Base-by-base conservation (phyloP, 2,888 invertebrate species). In the Ectobius pallidus region DNA sequence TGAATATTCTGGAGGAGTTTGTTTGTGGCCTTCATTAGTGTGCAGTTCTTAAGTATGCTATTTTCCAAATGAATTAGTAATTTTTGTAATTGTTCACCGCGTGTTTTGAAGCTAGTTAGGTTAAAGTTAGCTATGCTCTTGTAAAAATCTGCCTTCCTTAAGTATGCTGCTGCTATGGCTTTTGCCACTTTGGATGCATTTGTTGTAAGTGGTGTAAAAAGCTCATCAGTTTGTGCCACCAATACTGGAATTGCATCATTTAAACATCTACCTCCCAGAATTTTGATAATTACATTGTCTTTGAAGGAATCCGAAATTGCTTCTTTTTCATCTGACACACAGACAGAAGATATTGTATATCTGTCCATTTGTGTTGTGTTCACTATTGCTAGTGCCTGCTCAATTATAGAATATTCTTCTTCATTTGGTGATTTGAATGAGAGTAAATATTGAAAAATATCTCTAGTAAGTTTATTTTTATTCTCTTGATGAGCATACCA, bases 51-150 rank as follows among this genome's bases (percentile, higher is more conserved):
- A 46, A 1, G 9, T n/a, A 18, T 16, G 3, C 25, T 16, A 65
- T 25, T 18, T 25, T 22, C 52, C 39, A 69, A 27, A 69, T 52
- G 46, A 20, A 32, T 18, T 22, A 69, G 20, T 1, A 69, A 22
- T 34, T 34, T n/a, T 14, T 55, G 52, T 18, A 69, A 39, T 25
- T 55, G 69, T 34, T 69, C 39, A 20, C 52, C 69, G n/a, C 55
- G 55, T 1, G 69, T 69, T 69, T 55, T 55, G 18, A 46, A 69
- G n/a, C 7, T 52, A 18, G 14, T 18, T 3, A 55, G 52, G n/a
- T 32, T 55, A 27, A 69, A 69, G 16, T 52, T 52, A 18, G 32
- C 32, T 2, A 69, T 6, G 14, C 34, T 20, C 20, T 52, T 39
- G 20, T 55, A 55, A 55, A 69, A 69, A 4, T 34, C 2, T 18